These are phyloP conservation scores for Argentina silus DNA, from an alignment of 2,797 vertebrate species.

Conservation along the genomic window DNA sequence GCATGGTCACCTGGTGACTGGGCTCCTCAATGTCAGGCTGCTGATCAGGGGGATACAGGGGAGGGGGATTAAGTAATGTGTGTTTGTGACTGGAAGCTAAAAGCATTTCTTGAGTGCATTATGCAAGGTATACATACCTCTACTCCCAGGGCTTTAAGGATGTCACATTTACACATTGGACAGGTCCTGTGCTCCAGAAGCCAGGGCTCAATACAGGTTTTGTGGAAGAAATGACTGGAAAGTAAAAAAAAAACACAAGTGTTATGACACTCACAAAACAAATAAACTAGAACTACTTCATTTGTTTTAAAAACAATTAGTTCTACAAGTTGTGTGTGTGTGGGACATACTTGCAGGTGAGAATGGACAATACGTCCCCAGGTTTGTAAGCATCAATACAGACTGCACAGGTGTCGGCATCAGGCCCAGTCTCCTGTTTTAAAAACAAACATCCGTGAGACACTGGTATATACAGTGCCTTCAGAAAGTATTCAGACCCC, in stretches of 20 bases:
- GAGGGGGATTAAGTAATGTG: background rate
- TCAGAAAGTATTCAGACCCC: no score
- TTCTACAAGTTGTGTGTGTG: background rate
- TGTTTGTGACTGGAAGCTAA: background rate
- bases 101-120: background rate
- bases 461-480: no score
- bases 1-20: slow-evolving; percentile 31
- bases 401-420: slow-evolving; percentile 85
- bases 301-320: background rate
- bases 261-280: slow-evolving; percentile 11
- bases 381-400: slow-evolving; percentile 86
- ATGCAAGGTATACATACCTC: slow-evolving; percentile 71
- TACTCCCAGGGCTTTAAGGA: slow-evolving; percentile 84
- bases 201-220: slow-evolving; percentile 88
- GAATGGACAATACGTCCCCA: slow-evolving; percentile 83
- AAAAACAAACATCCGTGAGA: no score
- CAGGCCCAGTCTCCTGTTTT: slow-evolving; percentile 81
- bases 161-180: slow-evolving; percentile 90
- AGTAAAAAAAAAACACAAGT: slow-evolving; percentile 26
- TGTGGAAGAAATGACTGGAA: slow-evolving; percentile 86
- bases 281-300: background rate
- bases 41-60: background rate
- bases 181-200: slow-evolving; percentile 87
- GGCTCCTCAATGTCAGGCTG: slow-evolving; percentile 42
- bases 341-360: slow-evolving; percentile 87